These are phyloP conservation scores for Asobara japonica DNA, from an alignment of 1,140 invertebrate genomes.

Conservation along the genomic window DNA sequence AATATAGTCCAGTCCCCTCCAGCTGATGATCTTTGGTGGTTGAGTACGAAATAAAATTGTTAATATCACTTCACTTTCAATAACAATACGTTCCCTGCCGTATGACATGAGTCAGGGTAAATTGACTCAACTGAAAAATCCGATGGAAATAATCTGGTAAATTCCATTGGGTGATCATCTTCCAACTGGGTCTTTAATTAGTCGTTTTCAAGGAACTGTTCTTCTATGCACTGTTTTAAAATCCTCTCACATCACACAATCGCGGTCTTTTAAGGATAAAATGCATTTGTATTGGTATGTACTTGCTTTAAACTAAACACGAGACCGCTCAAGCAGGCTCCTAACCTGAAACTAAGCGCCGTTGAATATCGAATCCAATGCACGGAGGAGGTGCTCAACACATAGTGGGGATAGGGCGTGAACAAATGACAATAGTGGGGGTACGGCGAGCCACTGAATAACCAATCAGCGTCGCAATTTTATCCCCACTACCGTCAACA, in stretches of 20 bases:
- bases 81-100: background rate
- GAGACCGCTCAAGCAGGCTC: slow-evolving; percentile 68
- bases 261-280: background rate
- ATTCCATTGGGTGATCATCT: background rate
- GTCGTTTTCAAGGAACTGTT: too few relatives aligned
- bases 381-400: slow-evolving; percentile 60
- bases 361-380: slow-evolving; percentile 64
- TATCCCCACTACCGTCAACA: slow-evolving; percentile 14
- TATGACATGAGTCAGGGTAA: background rate
- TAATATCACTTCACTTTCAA: background rate
- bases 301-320: background rate
- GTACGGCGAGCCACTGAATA: slow-evolving; percentile 51
- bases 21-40: background rate
- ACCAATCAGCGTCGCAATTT: slow-evolving; percentile 46
- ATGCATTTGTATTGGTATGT: background rate
- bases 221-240: too few relatives aligned
- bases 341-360: slow-evolving; percentile 69
- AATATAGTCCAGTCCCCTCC: background rate
- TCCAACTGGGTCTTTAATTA: too few relatives aligned
- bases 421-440: slow-evolving; percentile 44
- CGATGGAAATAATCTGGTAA: too few relatives aligned
- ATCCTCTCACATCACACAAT: background rate
- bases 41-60: background rate
- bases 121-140: background rate
- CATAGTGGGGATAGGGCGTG: slow-evolving; percentile 51